A percentile compares a stretch with the other conserved stretches of the same genome.
Conservation (phyloP, 2,888 invertebrate genomes). For the Troilus luridus region DNA sequence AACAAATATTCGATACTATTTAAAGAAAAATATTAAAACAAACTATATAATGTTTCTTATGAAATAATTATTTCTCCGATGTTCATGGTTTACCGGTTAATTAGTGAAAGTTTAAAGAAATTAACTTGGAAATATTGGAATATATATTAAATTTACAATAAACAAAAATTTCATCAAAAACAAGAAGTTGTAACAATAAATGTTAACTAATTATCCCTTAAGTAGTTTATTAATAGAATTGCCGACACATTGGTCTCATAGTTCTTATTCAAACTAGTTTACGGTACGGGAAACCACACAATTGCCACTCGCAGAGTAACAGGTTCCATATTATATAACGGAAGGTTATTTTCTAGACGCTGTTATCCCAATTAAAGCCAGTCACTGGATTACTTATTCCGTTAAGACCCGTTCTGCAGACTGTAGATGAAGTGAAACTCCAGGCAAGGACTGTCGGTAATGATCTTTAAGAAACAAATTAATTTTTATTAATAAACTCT, state of each 20-base stretch:
- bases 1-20: too few relatives aligned
- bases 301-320: background rate
- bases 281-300: background rate
- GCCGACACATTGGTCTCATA: background rate
- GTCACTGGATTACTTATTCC: background rate
- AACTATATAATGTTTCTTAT: too few relatives aligned
- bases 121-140: background rate
- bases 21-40: too few relatives aligned
- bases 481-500: background rate
- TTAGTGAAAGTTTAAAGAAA: background rate
- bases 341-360: slow-evolving; percentile 8
- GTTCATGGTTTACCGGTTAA: background rate
- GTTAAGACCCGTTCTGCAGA: background rate
- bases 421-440: too few relatives aligned
- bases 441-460: background rate
- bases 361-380: slow-evolving; percentile 31
- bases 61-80: too few relatives aligned
- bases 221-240: background rate
- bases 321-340: slow-evolving; percentile 38
- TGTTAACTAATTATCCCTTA: background rate
- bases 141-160: background rate
- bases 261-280: background rate
- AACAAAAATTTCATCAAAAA: background rate
- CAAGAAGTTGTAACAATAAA: background rate
- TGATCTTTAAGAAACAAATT: background rate